A percentile compares a stretch with the other conserved stretches of the same genome.
Evolutionary conservation across 2,888 invertebrate genomes (phyloP).

Genomic region (Zygogramma bicolorata): DNA sequence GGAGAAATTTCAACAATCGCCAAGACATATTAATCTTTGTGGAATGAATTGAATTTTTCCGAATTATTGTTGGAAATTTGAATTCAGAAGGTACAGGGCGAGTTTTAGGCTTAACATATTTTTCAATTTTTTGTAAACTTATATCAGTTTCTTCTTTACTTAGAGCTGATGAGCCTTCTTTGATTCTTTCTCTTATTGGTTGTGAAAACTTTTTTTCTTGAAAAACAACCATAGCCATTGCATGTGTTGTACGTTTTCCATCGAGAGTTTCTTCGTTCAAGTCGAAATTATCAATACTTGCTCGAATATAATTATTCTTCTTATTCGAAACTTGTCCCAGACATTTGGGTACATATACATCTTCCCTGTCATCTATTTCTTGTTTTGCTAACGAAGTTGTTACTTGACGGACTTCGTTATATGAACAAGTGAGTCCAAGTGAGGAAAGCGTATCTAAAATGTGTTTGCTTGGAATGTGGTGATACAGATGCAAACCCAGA

Average conservation of each 20-base stretch:
- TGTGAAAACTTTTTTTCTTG: background rate
- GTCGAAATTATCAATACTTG: constrained; percentile 43
- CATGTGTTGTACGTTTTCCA: constrained; percentile 17
- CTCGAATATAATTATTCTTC: constrained; percentile 34
- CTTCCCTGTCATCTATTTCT: constrained; percentile 14
- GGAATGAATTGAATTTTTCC: constrained; percentile 21
- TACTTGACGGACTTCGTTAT: constrained; percentile 34
- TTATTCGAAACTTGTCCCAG: constrained; percentile 11
- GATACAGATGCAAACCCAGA: constrained; percentile 37
- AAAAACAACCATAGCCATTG: constrained; percentile 41
- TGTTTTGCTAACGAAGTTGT: constrained; percentile 33
- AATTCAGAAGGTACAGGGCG: constrained; percentile 24
- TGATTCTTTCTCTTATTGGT: too few relatives aligned
- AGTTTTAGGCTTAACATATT: constrained; percentile 29
- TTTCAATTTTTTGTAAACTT: constrained; percentile 26
- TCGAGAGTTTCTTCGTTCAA: constrained; percentile 35
- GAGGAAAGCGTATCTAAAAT: constrained; percentile 30
- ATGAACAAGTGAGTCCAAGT: constrained; percentile 30
- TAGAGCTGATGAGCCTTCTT: too few relatives aligned
- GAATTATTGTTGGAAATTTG: background rate
- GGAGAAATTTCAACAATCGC: constrained; percentile 26
- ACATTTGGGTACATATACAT: constrained; percentile 16
- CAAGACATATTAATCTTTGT: constrained; percentile 29
- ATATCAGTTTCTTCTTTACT: constrained; percentile 25
- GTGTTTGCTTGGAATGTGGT: constrained; percentile 36